Evolutionary conservation across 2,797 vertebrate species (phyloP), one percentile per base, ranked within the genome.

Genomic region (Gobio occitaniae): DNA sequence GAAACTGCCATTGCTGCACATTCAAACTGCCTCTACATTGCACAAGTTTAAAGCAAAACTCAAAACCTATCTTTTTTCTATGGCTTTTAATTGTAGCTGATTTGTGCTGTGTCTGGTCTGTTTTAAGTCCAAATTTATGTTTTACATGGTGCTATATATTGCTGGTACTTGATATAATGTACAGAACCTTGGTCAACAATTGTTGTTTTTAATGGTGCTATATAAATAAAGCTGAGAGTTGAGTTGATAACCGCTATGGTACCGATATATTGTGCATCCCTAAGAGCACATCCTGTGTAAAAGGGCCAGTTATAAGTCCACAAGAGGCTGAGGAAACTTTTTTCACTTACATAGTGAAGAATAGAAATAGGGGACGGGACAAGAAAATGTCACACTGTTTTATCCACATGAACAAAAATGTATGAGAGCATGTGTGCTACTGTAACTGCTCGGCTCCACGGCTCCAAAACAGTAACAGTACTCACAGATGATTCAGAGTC

Each of bases 401-500:
- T 8, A 29, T 47, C 25, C 25, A 68, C 36, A 54, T 59, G 36
- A 56, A 8, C 38, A 8, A 25, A 36, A 47, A 59, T 41, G 38
- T 19, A 44, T 19, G 2, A 56, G 21, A 41, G 29, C 21, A 41
- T 41, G 32, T 52, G 63, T 69, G 32, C 78, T n/a, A 32, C 61
- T 68, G 17, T 76, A 44, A 44, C 50, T 56, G 66, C 36, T n/a
- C 2, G 3, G 13, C n/a, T 19, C 29, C 29, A 54, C 1, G 9
- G 25, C n/a, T 52, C 32, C 13, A 54, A 71, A 54, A 69, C 13
- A 80, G 21, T 54, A 16, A 69, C 32, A n/a, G 48, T 17, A 61
- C 38, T 61, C 36, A 61, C n/a, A n/a, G 13, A 47, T 44, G 54
- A 80, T 25, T 80, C 50, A 81, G 50, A 29, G 32, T 71, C 38